Percentiles rank a stretch among this genome's conserved stretches.
phyloP scores from a whole-genome alignment of 2,113 vertebrate genomes.

The Anguilla japonica region DNA sequence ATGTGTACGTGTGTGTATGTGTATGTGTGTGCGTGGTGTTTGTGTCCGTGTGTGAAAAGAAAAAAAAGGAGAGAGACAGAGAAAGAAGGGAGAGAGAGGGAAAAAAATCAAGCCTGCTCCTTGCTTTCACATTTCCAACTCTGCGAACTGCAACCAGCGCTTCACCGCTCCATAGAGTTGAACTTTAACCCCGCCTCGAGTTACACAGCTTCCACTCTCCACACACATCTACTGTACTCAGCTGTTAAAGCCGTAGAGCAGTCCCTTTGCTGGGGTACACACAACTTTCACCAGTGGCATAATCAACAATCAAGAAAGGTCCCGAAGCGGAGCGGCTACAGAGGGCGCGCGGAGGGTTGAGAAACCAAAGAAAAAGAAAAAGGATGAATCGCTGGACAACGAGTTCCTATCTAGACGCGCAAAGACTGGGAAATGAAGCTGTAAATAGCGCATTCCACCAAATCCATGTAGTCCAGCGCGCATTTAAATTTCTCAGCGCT shows the following conservation, averaged over 20 bases:
- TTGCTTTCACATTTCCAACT: constrained; percentile 94
- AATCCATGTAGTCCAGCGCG: constrained; percentile 23
- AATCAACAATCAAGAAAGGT: constrained; percentile 51
- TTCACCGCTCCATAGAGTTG: constrained; percentile 80
- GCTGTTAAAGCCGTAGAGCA: constrained; percentile 80
- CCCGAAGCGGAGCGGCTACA: constrained; percentile 36
- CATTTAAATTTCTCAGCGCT: constrained; percentile 35
- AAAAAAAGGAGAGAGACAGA: constrained; percentile 52
- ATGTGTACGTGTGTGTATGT: constrained; percentile 56
- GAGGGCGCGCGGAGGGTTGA: constrained; percentile 13
- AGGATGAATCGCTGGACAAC: constrained; percentile 33
- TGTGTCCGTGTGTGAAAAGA: constrained; percentile 47
- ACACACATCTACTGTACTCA: constrained; percentile 73
- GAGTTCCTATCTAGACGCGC: constrained; percentile 21
- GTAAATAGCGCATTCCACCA: constrained; percentile 40
- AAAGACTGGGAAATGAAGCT: constrained; percentile 19
- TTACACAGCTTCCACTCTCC: constrained; percentile 72
- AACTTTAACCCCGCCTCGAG: constrained; percentile 94
- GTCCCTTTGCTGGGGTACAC: constrained; percentile 54
- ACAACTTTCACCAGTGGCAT: constrained; percentile 59
- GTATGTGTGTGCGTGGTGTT: constrained; percentile 45
- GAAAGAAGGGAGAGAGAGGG: constrained; percentile 51
- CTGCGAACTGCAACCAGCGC: constrained; percentile 78
- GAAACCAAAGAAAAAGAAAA: constrained; percentile 34
- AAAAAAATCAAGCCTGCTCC: constrained; percentile 77